Base-by-base conservation (phyloP, 2,797 vertebrate species). In the Dryobates pubescens region DNA sequence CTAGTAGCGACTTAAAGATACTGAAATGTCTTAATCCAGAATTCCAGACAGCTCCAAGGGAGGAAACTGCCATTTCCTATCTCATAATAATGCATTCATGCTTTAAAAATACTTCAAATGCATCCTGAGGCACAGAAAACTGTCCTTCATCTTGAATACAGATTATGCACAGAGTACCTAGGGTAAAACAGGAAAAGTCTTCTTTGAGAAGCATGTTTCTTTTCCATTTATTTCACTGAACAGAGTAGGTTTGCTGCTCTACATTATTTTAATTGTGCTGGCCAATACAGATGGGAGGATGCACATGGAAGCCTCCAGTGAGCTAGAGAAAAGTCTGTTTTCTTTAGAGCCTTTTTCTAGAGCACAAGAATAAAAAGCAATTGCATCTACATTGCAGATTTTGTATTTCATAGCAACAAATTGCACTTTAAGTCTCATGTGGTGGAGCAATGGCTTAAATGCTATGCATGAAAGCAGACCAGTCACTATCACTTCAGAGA, bases 21-120 rank as follows among this genome's bases (percentile, higher is more conserved):
- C 62, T 69, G 34, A 74, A 70, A 27, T 30, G 36, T 47, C 90
- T 86, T 62, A 85, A n/a, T 78, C 27, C 47, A 85, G 67, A 94
- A 94, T 90, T 94, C 82, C 87, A 93, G 63, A 56, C 76, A 83
- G 53, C 78, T 90, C 34, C 1, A 5, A 74, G 65, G 85, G 81
- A 93, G 79, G 88, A 92, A 93, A 54, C 79, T 94, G 81, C 27
- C 7, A 19, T 86, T 94, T 96, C 88, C 94, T 94, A 90, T 85
- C 24, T 83, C 38, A 70, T 89, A 92, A 88, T 93, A 85, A 89
- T 64, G 58, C 32, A 73, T 88, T 90, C 94, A 87, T 91, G 77
- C n/a, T 93, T 94, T 68, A 90, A 94, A 94, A 94, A 75, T 87
- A 94, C 74, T 93, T 92, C 73, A 94, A 81, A 95, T 90, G 79